These are phyloP conservation scores for Epizoanthus scotinus DNA, from an alignment of 92 coral and sea anemone species.

Conservation along the genomic window DNA sequence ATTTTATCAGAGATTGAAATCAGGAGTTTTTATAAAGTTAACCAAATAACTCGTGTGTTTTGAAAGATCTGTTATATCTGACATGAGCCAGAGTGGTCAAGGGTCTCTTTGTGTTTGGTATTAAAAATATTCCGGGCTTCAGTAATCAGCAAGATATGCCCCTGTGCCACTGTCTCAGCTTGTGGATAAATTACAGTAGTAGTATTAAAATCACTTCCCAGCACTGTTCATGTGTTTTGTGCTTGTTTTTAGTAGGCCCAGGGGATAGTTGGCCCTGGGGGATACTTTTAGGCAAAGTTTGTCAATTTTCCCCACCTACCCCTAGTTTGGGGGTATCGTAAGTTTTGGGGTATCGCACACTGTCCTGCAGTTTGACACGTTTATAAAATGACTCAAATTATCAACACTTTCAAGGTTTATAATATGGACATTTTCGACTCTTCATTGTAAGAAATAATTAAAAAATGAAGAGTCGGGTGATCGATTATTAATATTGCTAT, in stretches of 20 bases:
- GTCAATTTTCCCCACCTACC: neutral
- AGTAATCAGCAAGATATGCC: conserved; percentile 9
- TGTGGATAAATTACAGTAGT: neutral
- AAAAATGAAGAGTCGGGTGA: too few species aligned
- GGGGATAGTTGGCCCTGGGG: neutral
- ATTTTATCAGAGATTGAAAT: conserved; percentile 26
- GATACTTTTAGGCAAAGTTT: conserved; percentile 7
- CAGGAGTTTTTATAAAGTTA: conserved; percentile 19
- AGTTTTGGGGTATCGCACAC: too few species aligned
- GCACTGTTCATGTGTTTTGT: neutral
- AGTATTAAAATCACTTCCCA: neutral
- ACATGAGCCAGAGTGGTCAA: neutral
- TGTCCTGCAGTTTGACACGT: too few species aligned
- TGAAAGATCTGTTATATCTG: neutral
- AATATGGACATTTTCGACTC: too few species aligned
- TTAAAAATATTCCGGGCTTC: conserved; percentile 17
- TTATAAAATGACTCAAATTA: too few species aligned
- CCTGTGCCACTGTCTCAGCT: too few species aligned
- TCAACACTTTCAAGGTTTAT: too few species aligned
- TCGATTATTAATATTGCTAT: too few species aligned
- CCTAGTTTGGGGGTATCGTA: too few species aligned
- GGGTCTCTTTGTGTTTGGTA: conserved; percentile 22
- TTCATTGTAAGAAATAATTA: too few species aligned
- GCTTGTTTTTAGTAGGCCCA: neutral
- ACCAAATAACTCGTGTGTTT: conserved; percentile 24